Base-by-base conservation (phyloP, 2,113 vertebrate genomes). In the Eupsittula cactorum region DNA sequence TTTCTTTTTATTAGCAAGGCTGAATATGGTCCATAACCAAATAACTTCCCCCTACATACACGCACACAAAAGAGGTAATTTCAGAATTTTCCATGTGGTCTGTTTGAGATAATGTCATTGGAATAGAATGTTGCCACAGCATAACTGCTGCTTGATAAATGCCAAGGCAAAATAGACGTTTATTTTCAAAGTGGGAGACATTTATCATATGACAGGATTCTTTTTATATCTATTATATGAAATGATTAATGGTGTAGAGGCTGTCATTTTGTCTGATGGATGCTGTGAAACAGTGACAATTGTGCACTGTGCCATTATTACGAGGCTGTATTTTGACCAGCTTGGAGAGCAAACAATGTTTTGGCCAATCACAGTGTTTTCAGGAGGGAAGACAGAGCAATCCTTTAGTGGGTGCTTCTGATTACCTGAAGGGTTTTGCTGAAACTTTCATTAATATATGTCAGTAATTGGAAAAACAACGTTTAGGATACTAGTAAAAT, bases 161-260 rank as follows among this genome's bases (percentile, higher is more conserved):
- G 96, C 93, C 94, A 94, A 96, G 90, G 88, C 79, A 93, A 94
- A 97, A 88, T 63, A 96, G 96, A 95, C 21, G 39, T 95, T 97
- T 97, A 96, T 96, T 96, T 95, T 95, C 96, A 94, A 93, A 95
- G 81, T 60, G 62, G 88, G 84, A 96, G 96, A 88, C 94, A 96
- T 97, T 97, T 97, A 94, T 97, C 93, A 95, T 84, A 82, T 94
- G 96, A 94, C 90, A 92, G 75, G 77, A 92, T 91, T 96, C 88
- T 92, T 87, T 96, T 96, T 93, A 82, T 96, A 95, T 96, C 92
- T 94, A 92, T 97, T 97, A 92, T 85, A 69, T 92, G 96, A 92
- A 94, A 96, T 97, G 96, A 97, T 96, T 96, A 97, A 96, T 97
- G 96, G 95, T 87, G 91, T 70, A 87, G 90, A 87, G 68, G 64